Evolutionary conservation across 2,113 vertebrate genomes (phyloP), one percentile per base, ranked within the genome.

Genomic region (Corythaixoides concolor): DNA sequence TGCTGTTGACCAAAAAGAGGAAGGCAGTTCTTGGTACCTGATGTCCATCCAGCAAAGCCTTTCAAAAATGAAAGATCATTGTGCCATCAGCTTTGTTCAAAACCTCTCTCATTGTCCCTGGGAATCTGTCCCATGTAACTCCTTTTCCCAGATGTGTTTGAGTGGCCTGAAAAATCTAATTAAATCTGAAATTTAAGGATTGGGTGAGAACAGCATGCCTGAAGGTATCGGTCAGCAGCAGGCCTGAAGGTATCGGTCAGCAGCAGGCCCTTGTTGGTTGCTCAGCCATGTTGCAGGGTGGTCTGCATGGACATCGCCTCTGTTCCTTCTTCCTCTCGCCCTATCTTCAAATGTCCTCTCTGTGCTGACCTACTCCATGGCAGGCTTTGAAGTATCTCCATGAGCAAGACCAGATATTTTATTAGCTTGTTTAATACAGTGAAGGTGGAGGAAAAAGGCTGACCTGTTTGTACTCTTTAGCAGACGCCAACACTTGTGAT

Each of bases 221-320:
- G 26, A 58, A 62, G 41, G 58, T 16, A 20, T 35, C 32, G 26
- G 17, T 49, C 47, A 86, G 37, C 52, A 79, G 39, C 10, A 1
- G 23, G 33, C 56, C 73, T 64, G 26, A 58, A 62, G 41, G 58
- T 16, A 20, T 35, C 32, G 26, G 17, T 49, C 47, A 86, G 37
- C 52, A 79, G 39, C 10, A 1, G 23, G 33, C 56, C 73, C 59
- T 69, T 3, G 2, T 3, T 30, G 49, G 12, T 53, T 3, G 0
- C 75, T 59, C 0, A 0, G 62, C 11, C 1, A 0, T 15, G 3
- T 8, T 32, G 9, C 8, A 59, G 8, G 64, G 73, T 22, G 66
- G 28, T 50, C 47, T 79, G 39, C 47, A 53, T 0, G 1, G 41
- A 20, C 26, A 17, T 55, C 12, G 24, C 22, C 33, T 60, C 58